Evolutionary conservation across 2,113 vertebrate species (phyloP).

Genomic region (Lepus timidus): DNA sequence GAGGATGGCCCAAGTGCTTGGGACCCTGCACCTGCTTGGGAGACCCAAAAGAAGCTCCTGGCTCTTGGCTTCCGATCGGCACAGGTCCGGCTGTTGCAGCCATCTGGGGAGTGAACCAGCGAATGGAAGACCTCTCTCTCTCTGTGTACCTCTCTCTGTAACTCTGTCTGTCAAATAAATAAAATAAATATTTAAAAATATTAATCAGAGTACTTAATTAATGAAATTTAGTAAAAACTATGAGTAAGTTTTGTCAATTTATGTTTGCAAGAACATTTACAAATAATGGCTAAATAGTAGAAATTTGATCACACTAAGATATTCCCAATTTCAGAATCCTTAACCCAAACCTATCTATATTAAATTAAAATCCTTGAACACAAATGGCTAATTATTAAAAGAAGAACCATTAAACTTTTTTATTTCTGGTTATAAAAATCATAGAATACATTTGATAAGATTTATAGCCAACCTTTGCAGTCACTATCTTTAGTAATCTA

Average conservation of each 20-base stretch:
- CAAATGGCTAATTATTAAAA: conserved; percentile 36
- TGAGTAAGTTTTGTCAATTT: conserved; percentile 17
- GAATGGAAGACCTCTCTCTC: too few species aligned
- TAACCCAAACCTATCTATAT: neutral
- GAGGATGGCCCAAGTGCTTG: too few species aligned
- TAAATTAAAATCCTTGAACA: neutral
- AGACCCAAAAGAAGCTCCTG: too few species aligned
- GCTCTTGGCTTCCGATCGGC: too few species aligned
- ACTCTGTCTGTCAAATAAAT: too few species aligned
- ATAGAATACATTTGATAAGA: neutral
- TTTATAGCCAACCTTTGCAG: neutral
- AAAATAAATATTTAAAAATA: too few species aligned
- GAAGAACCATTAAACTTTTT: neutral
- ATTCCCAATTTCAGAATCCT: neutral
- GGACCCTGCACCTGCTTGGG: neutral
- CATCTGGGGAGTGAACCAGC: too few species aligned
- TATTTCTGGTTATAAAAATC: neutral
- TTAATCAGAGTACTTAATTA: too few species aligned
- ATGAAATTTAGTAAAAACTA: neutral
- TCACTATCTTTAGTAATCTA: conserved; percentile 20
- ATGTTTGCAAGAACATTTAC: neutral
- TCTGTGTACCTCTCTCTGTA: too few species aligned
- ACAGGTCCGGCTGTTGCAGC: too few species aligned
- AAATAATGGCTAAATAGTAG: neutral
- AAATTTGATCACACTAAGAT: neutral